These are phyloP conservation scores for Trilocha varians DNA, from an alignment of 2,888 invertebrate species.

Conservation along the genomic window DNA sequence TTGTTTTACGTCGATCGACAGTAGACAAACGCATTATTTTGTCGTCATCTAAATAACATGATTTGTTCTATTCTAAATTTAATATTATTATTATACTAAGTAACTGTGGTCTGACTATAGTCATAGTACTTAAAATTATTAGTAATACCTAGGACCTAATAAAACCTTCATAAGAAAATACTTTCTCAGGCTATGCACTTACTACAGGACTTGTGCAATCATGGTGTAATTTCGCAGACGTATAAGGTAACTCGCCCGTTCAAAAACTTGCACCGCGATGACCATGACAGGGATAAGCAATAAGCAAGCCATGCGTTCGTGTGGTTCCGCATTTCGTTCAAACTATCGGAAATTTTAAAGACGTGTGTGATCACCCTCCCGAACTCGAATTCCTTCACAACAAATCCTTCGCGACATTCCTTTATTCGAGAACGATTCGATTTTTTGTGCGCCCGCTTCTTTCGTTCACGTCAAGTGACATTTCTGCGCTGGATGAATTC, in stretches of 20 bases:
- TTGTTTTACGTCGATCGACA: too few relatives aligned
- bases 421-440: conserved; percentile 19
- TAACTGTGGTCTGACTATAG: too few relatives aligned
- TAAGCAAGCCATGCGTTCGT: conserved; percentile 1
- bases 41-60: too few relatives aligned
- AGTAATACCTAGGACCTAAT: too few relatives aligned
- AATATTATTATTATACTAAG: too few relatives aligned
- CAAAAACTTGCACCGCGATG: not conserved
- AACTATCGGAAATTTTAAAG: conserved; percentile 36
- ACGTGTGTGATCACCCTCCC: conserved; percentile 32
- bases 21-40: too few relatives aligned
- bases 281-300: not conserved
- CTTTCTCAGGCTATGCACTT: too few relatives aligned
- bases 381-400: conserved; percentile 32
- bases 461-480: conserved; percentile 6
- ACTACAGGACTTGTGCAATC: not conserved
- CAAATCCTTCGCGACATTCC: conserved; percentile 30
- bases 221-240: not conserved
- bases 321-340: conserved; percentile 42
- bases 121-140: too few relatives aligned
- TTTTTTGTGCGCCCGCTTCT: conserved; percentile 14
- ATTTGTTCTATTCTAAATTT: too few relatives aligned
- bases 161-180: too few relatives aligned
- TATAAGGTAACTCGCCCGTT: not conserved
- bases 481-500: not conserved